Percentiles rank a stretch among this genome's conserved stretches.
These are phyloP conservation scores for Scelioninae gen. 2 DNA, from an alignment of 2,888 invertebrate species.

Conservation along the genomic window DNA sequence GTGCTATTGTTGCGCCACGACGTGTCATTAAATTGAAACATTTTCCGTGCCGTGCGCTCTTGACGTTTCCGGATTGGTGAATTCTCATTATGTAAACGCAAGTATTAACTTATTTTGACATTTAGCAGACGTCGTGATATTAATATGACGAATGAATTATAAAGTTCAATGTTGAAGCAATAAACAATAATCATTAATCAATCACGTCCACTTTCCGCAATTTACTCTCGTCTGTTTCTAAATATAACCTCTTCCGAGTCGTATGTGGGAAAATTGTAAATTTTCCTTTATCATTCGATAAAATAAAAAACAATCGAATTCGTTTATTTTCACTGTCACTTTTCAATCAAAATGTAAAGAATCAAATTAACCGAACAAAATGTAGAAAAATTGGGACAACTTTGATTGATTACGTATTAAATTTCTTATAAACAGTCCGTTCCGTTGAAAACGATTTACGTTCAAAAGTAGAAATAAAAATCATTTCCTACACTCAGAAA, in stretches of 20 bases:
- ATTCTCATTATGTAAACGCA: constrained; percentile 27
- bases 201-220: constrained; percentile 31
- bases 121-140: constrained; percentile 21
- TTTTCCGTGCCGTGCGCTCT: background rate
- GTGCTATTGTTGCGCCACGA: constrained; percentile 1
- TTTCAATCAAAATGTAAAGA: no score
- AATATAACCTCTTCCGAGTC: constrained; percentile 15
- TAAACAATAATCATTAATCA: constrained; percentile 47
- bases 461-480: no score
- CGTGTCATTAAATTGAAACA: constrained; percentile 5
- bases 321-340: no score
- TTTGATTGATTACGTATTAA: no score
- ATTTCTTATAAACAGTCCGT: no score
- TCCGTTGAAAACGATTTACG: no score
- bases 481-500: no score
- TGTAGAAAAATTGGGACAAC: no score
- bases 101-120: constrained; percentile 36
- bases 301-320: background rate
- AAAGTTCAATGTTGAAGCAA: constrained; percentile 52
- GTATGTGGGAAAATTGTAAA: constrained; percentile 2
- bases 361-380: no score
- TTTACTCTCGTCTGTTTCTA: constrained; percentile 4
- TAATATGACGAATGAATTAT: constrained; percentile 45
- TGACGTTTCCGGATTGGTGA: constrained; percentile 33
- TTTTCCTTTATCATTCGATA: background rate